Conservation (phyloP, 2,113 vertebrate species). For the Trachemys scripta region DNA sequence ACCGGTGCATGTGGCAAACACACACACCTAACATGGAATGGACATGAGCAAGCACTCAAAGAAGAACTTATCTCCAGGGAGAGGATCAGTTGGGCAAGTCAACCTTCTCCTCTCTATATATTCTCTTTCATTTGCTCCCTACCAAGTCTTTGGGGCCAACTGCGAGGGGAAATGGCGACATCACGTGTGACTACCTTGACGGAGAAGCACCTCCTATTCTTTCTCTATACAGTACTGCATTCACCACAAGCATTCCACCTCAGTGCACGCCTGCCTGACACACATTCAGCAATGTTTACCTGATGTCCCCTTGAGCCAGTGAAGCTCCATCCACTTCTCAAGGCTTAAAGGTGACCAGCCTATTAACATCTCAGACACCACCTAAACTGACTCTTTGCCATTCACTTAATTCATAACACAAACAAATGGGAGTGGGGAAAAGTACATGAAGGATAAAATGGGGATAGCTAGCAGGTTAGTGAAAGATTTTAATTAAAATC, state of each 20-base stretch:
- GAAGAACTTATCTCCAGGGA: too few species aligned
- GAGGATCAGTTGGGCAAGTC: not conserved
- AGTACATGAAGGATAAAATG: accelerated
- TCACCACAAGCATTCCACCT: not conserved
- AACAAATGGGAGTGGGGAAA: not conserved
- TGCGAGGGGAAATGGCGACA: not conserved
- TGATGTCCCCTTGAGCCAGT: not conserved
- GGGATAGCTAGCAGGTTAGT: not conserved
- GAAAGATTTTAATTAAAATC: not conserved
- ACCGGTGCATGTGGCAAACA: too few species aligned
- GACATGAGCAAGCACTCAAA: too few species aligned
- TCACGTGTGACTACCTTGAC: not conserved
- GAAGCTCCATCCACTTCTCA: not conserved
- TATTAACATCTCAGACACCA: not conserved
- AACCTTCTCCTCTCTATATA: not conserved
- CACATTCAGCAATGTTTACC: not conserved
- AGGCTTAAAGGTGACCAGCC: not conserved
- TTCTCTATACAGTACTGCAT: not conserved
- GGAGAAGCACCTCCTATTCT: accelerated
- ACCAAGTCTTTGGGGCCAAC: not conserved
- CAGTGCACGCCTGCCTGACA: not conserved
- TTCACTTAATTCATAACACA: not conserved
- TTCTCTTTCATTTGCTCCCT: not conserved
- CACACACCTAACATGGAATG: too few species aligned
- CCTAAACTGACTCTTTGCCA: not conserved